Base-by-base conservation (phyloP, 2,888 invertebrate genomes). In the Ennomos erosarius region DNA sequence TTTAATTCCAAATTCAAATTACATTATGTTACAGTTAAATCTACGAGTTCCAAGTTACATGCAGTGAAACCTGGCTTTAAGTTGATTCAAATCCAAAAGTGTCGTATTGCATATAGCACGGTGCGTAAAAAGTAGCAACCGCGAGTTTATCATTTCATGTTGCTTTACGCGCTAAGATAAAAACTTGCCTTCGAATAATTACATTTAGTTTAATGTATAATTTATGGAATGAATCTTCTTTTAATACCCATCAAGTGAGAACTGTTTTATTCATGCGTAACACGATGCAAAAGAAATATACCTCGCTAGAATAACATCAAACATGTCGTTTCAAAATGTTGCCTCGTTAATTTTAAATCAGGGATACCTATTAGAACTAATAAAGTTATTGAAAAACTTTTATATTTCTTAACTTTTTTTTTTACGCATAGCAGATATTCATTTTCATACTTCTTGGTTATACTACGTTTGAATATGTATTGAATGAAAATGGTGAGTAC, bases 121-220 rank as follows among this genome's bases (percentile, higher is more conserved):
- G 65, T 67, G 73, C 72, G 70, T 71, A 75, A 75, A 79, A 70
- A 73, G 67, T 69, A 67, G 69, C 72, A 40, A 48, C 58, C 52
- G 61, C 55, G 60, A 71, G 62, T 64, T 75, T 77, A 76, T 79
- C 71, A 72, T 71, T 75, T 77, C 75, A 71, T 66, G 69, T 73
- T 64, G 64, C 69, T 69, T 73, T 76, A 76, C 77, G 70, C 60
- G 58, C 43, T 39, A 65, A 71, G 78, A 81, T 79, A 82, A 79
- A 77, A 78, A 75, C 74, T 73, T 71, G 76, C 78, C 69, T 71
- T 64, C 75, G 73, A 79, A 80, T 83, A 82, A 81, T 83, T 79
- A 76, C 72, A 66, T 65, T 70, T 74, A 64, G 68, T 71, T 68
- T 74, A 69, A 65, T 73, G 70, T 69, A 77, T 79, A 79, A 79